Evolutionary conservation across 2,888 invertebrate genomes (phyloP).

Genomic region (Eudemis profundana): DNA sequence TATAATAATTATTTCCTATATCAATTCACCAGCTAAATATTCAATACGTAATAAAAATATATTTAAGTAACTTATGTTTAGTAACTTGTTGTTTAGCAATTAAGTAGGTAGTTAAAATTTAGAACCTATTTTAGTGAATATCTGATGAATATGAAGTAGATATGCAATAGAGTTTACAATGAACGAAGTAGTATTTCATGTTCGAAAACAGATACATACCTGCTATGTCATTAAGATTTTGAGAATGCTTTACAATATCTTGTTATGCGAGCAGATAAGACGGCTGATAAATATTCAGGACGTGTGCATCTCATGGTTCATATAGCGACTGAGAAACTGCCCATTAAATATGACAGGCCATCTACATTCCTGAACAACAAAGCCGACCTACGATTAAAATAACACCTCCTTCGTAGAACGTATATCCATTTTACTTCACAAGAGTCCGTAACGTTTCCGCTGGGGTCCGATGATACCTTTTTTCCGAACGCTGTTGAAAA

Average conservation of each 20-base stretch:
- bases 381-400: constrained; percentile 83
- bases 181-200: neutral
- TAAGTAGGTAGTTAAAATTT: no score
- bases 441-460: constrained; percentile 84
- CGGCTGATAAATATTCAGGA: constrained; percentile 72
- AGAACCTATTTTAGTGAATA: no score
- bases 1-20: no score
- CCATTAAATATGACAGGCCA: constrained; percentile 84
- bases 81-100: no score
- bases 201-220: neutral
- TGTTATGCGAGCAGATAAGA: constrained; percentile 47
- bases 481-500: constrained; percentile 80
- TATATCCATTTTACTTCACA: constrained; percentile 83
- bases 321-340: constrained; percentile 74
- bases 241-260: constrained; percentile 4
- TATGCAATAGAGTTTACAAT: no score
- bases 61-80: no score
- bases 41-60: no score
- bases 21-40: no score
- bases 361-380: constrained; percentile 84
- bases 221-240: constrained; percentile 1
- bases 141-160: no score
- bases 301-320: constrained; percentile 68
- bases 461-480: constrained; percentile 82
- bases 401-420: constrained; percentile 84